Base-by-base conservation (phyloP, 2,797 vertebrate species). In the Muscicapa striata region DNA sequence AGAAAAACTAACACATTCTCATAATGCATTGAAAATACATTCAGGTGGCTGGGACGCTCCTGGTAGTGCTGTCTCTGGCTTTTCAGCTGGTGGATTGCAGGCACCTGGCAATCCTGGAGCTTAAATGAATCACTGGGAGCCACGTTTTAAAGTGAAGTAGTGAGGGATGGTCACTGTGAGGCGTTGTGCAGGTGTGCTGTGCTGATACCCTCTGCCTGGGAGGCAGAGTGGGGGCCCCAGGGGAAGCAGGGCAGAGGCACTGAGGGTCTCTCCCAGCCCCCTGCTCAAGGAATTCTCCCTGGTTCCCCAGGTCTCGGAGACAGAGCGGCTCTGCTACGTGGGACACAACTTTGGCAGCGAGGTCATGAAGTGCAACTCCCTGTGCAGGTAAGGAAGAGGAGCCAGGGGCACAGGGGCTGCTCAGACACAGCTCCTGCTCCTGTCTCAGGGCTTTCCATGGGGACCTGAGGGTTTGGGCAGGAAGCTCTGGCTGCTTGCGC, bases 261-360 rank as follows among this genome's bases (percentile, higher is more conserved):
- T 10, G 26, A 6, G 27, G 34, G 12, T 43, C 64, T 4, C 48
- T 49, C 21, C 7, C 12, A 51, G 51, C 51, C 12, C 29, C 26
- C 11, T 32, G 18, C 52, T 55, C 32, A 9, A 55, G 32, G 54
- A n/a, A n/a, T n/a, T 55, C 54, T 29, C 54, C 13, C 0, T 29
- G 48, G 5, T 18, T 62, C 9, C 96, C 84, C 77, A 99, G 99
- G 98, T 98, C 41, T 98, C 98, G 5, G 98, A 99, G 96, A 98
- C 99, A 8, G 98, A 99, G 40, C 97, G 99, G 75, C 97, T 99
- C 64, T 98, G 97, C 4, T 99, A 99, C 22, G 98, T 99, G 84
- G 99, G 98, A 17, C 98, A 96, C 75, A 99, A 99, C 96, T 99
- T 99, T 57, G 98, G 98, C 84, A 30, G 84, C 0, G 97, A 88